A percentile compares a stretch with the other conserved stretches of the same genome.
These are phyloP conservation scores for Trididemnum nubilum DNA, from an alignment of 23 tunicate genomes.

Conservation along the genomic window DNA sequence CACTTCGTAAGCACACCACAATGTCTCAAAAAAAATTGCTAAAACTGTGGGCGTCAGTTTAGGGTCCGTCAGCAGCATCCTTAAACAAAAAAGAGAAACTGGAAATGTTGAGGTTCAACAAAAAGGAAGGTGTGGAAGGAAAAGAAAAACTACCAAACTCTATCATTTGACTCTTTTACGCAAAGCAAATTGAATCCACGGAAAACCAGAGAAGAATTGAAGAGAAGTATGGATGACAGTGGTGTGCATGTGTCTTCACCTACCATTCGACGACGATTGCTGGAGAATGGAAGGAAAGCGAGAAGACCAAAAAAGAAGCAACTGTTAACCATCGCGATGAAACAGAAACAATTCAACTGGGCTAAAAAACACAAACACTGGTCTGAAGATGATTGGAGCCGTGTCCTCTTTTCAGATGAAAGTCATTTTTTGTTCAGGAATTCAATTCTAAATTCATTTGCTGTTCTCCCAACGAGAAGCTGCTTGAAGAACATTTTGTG, in stretches of 20 bases:
- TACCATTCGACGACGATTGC: constrained; percentile 17
- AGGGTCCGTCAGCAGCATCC: constrained; percentile 22
- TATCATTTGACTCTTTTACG: constrained; percentile 14
- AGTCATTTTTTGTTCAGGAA: constrained; percentile 8
- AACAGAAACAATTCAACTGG: constrained; percentile 29
- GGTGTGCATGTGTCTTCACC: constrained; percentile 32
- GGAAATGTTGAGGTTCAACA: constrained; percentile 27
- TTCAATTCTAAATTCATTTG: constrained; percentile 8
- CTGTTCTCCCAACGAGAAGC: constrained; percentile 20
- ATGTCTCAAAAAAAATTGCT: constrained; percentile 10
- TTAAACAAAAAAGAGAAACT: constrained; percentile 26
- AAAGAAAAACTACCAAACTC: constrained; percentile 28
- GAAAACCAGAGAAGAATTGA: constrained; percentile 17
- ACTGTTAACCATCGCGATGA: constrained; percentile 32
- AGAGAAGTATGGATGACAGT: constrained; percentile 10
- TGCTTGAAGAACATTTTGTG: constrained; percentile 20
- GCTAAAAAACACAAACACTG: constrained; percentile 10
- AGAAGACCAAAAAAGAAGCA: constrained; percentile 30
- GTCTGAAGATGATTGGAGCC: not conserved
- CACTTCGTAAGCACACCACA: constrained; percentile 24
- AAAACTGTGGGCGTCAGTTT: constrained; percentile 29
- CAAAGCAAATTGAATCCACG: constrained; percentile 28
- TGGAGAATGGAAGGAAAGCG: constrained; percentile 20
- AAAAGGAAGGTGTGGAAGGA: constrained; percentile 34
- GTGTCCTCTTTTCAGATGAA: constrained; percentile 10